phyloP scores from a whole-genome alignment of 2,113 vertebrate species.

The Formicarius rufipectus region DNA sequence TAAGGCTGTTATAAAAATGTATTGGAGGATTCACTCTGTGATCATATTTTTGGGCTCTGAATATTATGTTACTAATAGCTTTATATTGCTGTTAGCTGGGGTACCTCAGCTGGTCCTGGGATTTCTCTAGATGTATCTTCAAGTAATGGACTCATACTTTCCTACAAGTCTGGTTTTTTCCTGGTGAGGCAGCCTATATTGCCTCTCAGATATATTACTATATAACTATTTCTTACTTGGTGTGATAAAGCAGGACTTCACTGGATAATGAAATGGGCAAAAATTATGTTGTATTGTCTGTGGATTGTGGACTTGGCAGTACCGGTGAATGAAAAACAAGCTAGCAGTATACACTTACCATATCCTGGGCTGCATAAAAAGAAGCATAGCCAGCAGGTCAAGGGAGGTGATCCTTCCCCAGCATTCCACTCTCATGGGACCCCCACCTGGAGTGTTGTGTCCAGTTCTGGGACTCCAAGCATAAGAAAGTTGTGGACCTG shows the following conservation, averaged over 20 bases:
- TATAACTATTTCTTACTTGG: not conserved
- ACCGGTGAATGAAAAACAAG: not conserved
- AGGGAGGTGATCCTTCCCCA: not conserved
- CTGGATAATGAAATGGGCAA: not conserved
- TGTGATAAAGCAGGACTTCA: not conserved
- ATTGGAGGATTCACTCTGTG: not conserved
- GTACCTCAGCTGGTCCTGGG: not conserved
- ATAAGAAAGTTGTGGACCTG: not conserved
- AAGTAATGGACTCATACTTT: not conserved
- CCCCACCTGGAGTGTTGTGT: fast-evolving
- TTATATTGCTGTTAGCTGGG: not conserved
- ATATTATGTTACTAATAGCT: not conserved
- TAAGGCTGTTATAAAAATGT: not conserved
- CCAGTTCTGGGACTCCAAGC: not conserved
- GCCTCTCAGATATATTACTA: not conserved
- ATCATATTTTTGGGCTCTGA: not conserved
- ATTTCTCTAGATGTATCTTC: not conserved
- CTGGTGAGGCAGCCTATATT: not conserved
- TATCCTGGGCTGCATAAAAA: not conserved
- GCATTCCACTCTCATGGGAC: not conserved
- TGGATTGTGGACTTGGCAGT: not conserved
- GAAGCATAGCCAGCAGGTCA: fast-evolving
- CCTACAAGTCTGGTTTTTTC: not conserved
- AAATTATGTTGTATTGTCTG: not conserved
- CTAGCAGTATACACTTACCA: fast-evolving